These are phyloP conservation scores for Pachyseris speciosa DNA, from an alignment of 64 coral and sea anemone species.

Conservation along the genomic window DNA sequence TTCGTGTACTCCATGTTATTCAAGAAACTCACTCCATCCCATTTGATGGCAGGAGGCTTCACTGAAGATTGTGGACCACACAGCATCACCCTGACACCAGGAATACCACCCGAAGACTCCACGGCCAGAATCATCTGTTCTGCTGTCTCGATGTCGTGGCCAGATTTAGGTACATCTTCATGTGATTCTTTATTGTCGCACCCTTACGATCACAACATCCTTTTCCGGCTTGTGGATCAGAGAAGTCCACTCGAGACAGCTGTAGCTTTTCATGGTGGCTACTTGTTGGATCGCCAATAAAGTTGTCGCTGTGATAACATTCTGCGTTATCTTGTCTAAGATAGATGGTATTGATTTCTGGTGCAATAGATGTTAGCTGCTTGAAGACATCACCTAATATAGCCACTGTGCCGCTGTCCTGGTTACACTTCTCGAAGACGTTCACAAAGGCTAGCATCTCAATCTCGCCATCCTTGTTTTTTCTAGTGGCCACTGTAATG, in stretches of 20 bases:
- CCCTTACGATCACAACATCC: conserved; percentile 54
- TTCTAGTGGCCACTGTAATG: conserved; percentile 28
- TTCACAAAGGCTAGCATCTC: conserved; percentile 39
- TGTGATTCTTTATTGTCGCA: conserved; percentile 39
- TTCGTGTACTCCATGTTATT: conserved; percentile 41
- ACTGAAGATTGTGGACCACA: not conserved
- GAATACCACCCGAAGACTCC: conserved; percentile 40
- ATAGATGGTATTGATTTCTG: too few relatives aligned
- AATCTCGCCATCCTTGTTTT: not conserved
- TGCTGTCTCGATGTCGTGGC: conserved; percentile 49
- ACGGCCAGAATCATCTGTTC: conserved; percentile 38
- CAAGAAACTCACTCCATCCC: conserved; percentile 44
- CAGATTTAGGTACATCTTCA: conserved; percentile 38
- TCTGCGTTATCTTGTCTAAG: too few relatives aligned
- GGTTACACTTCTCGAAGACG: conserved; percentile 39
- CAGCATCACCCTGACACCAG: conserved; percentile 15
- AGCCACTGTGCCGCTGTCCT: conserved; percentile 42
- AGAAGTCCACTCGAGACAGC: conserved; percentile 27
- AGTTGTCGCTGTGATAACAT: too few relatives aligned
- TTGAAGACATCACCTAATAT: conserved; percentile 38
- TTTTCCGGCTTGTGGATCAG: conserved; percentile 48
- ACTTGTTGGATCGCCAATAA: conserved; percentile 1
- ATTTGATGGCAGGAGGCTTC: not conserved
- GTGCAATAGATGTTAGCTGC: conserved; percentile 3
- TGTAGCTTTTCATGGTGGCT: not conserved